Base-by-base conservation (phyloP, 1,140 invertebrate genomes). In the Calosoma granatense region DNA sequence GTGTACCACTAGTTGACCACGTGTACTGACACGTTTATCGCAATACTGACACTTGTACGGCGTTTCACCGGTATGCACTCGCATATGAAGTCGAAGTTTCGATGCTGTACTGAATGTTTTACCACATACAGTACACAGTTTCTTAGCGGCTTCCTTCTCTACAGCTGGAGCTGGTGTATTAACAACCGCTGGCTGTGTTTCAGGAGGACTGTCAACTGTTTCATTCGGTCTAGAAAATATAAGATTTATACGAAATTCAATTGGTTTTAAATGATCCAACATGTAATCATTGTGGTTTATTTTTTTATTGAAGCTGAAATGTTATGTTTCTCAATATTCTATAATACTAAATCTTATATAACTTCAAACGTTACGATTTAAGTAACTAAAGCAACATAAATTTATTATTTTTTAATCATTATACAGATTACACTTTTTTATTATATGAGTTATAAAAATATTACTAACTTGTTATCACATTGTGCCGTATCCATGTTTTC, bases 61-160 rank as follows among this genome's bases (percentile, higher is more conserved):
- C n/a, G 36, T 55, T 52, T 63, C 59, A 57, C 64, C 66, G 36
- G 65, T 65, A 57, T 79, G 77, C 0, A 72, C 59, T 47, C 73
- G 70, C 58, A 70, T 71, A 57, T 78, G 76, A 55, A 57, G 56
- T 65, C 53, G 62, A 61, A 26, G 56, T 60, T 39, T 62, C 52
- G 39, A 62, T 58, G 19, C 20, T 17, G 53, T 22, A 36, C 59
- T 60, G 23, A 60, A 62, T 51, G 60, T 36, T 58, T 62, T 62
- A n/a, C 61, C 59, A 20, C 61, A 62, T 19, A 51, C 54, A 1
- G 59, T 62, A 51, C 61, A 62, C 23, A 62, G 15, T 53, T 56
- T 41, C 20, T 51, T 26, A n/a, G n/a, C 14, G 39, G 53, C 2
- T 39, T 36, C 14, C 17, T 30, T 53, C 20, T 53, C 39, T 6